Conservation (phyloP, 2,113 vertebrate genomes). For the Callocephalon fimbriatum region DNA sequence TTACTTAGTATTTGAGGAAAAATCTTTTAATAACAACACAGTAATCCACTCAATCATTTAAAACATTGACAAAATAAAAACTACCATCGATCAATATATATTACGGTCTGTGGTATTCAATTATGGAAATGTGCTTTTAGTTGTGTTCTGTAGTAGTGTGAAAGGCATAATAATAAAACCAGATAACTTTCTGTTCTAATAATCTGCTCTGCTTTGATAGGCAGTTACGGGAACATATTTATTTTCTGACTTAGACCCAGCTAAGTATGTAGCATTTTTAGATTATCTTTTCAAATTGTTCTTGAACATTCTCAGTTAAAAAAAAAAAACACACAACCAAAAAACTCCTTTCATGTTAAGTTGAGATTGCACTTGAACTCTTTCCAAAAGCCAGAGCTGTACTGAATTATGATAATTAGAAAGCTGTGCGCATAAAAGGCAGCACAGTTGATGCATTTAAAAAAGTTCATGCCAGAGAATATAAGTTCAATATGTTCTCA, state of each 20-base stretch:
- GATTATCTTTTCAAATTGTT: conserved; percentile 77
- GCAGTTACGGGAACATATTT: conserved; percentile 30
- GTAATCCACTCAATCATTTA: neutral
- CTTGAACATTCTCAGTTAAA: conserved; percentile 71
- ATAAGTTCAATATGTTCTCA: conserved; percentile 85
- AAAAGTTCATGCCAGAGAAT: conserved; percentile 82
- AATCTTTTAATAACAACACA: neutral
- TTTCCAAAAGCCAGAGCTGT: conserved; percentile 78
- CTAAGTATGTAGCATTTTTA: conserved; percentile 67
- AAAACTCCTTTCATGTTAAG: conserved; percentile 77
- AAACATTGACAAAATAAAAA: conserved; percentile 10
- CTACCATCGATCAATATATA: neutral
- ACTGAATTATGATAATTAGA: conserved; percentile 86
- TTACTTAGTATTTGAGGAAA: neutral
- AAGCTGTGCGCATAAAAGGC: conserved; percentile 80
- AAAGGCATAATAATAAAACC: conserved; percentile 21
- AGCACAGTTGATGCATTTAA: conserved; percentile 76
- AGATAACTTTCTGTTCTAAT: conserved; percentile 31
- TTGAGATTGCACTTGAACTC: conserved; percentile 80
- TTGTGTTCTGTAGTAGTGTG: neutral
- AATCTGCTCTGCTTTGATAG: conserved; percentile 40
- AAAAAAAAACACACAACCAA: neutral
- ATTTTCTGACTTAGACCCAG: conserved; percentile 44
- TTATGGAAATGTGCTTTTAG: conserved; percentile 19
- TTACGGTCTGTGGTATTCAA: neutral